phyloP scores from a whole-genome alignment of 1,140 invertebrate species.

The Papilio xuthus region DNA sequence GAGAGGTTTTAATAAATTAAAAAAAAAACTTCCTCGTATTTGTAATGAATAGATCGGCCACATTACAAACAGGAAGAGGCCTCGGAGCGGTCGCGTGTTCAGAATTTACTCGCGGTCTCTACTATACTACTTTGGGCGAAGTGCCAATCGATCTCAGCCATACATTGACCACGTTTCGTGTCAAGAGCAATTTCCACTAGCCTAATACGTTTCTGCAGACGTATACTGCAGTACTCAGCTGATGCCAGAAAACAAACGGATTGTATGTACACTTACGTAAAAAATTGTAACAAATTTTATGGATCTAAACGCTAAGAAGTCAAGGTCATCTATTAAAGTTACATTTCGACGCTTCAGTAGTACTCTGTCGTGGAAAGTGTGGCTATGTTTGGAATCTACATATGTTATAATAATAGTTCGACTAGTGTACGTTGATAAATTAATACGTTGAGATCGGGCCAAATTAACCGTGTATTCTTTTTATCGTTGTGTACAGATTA shows the following conservation, averaged over 20 bases:
- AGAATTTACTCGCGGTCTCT: neutral
- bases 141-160: conserved; percentile 9
- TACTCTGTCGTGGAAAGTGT: neutral
- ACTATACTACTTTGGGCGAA: conserved; percentile 23
- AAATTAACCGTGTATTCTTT: too few species aligned
- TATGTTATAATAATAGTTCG: neutral
- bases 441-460: too few species aligned
- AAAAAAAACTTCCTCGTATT: neutral
- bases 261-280: neutral
- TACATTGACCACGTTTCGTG: neutral
- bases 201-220: neutral
- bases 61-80: conserved; percentile 15
- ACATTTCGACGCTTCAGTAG: neutral
- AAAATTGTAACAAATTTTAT: neutral
- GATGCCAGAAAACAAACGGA: neutral
- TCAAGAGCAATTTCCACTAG: conserved; percentile 1
- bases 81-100: conserved; percentile 3
- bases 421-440: too few species aligned
- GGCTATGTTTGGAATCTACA: neutral
- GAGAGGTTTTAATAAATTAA: neutral
- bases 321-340: neutral
- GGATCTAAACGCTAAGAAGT: neutral
- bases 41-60: neutral
- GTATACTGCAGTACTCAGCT: neutral
- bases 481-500: too few species aligned